These are phyloP conservation scores for Arctia plantaginis DNA, from an alignment of 2,888 invertebrate genomes.

Conservation along the genomic window DNA sequence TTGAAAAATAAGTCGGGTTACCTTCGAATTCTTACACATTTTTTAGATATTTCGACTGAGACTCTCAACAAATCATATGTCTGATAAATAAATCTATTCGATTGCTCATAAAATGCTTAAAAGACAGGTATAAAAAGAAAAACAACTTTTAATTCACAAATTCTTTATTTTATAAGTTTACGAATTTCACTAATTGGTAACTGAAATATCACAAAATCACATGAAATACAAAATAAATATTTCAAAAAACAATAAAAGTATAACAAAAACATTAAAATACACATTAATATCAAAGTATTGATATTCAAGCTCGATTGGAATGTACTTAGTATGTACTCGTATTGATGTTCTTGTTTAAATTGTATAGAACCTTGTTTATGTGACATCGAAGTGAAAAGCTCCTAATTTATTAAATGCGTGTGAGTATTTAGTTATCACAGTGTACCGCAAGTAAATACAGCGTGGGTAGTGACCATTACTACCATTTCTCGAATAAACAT, in stretches of 20 bases:
- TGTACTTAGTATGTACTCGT: conserved; percentile 48
- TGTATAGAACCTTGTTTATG: conserved; percentile 59
- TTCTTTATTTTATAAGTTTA: conserved; percentile 53
- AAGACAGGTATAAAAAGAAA: background rate
- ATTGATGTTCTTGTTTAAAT: conserved; percentile 55
- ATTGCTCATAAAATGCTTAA: conserved; percentile 10
- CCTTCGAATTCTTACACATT: conserved; percentile 31
- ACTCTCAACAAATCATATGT: conserved; percentile 37
- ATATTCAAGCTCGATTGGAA: conserved; percentile 72
- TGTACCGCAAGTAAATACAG: conserved; percentile 63
- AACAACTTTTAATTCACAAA: conserved; percentile 35
- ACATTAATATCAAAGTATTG: conserved; percentile 52
- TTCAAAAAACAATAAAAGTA: conserved; percentile 42
- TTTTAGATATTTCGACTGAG: conserved; percentile 36
- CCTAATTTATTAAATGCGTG: conserved; percentile 63
- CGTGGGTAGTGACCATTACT: conserved; percentile 41
- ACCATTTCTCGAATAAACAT: conserved; percentile 37
- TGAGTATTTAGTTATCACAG: conserved; percentile 69
- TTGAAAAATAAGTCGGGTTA: conserved; percentile 52
- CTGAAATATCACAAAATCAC: conserved; percentile 68
- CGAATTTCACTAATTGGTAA: conserved; percentile 48
- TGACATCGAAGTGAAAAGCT: conserved; percentile 63
- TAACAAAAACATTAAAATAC: conserved; percentile 49
- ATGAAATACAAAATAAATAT: conserved; percentile 50
- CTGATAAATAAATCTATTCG: conserved; percentile 21